Percentiles rank a stretch among this genome's conserved stretches.
Conservation (phyloP, 2,113 vertebrate genomes). For the Prunella himalayana region DNA sequence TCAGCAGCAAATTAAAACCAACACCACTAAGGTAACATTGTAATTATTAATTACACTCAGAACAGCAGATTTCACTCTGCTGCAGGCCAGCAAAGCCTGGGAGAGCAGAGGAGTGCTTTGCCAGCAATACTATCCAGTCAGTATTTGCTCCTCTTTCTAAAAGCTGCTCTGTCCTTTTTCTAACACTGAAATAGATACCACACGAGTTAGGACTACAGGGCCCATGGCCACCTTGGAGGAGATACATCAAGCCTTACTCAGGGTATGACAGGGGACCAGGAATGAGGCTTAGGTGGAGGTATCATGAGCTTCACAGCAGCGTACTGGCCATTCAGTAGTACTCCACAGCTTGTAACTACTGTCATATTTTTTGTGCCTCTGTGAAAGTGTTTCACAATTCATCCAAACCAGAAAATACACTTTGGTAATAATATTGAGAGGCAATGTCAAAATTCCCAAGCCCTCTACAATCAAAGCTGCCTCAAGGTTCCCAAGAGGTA, state of each 20-base stretch:
- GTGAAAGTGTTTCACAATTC: neutral
- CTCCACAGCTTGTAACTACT: neutral
- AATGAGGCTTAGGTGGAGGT: neutral
- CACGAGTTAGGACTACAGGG: neutral
- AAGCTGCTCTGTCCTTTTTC: neutral
- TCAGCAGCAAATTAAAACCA: neutral
- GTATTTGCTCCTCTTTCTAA: neutral
- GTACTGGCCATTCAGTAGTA: rapidly evolving
- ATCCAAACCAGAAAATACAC: neutral
- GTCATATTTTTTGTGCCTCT: neutral
- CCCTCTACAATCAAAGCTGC: neutral
- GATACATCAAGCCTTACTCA: neutral
- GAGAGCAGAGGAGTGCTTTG: neutral
- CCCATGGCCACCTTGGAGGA: neutral
- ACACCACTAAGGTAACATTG: neutral
- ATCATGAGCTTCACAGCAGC: neutral
- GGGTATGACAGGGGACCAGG: neutral
- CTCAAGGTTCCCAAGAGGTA: neutral
- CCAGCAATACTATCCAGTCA: neutral
- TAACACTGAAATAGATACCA: neutral
- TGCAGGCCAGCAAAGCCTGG: neutral
- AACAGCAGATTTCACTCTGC: neutral
- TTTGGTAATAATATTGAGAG: neutral
- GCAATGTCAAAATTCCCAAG: neutral
- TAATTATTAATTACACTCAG: neutral